These are phyloP conservation scores for Lamprotornis superbus DNA, from an alignment of 2,113 vertebrate genomes.

Conservation along the genomic window DNA sequence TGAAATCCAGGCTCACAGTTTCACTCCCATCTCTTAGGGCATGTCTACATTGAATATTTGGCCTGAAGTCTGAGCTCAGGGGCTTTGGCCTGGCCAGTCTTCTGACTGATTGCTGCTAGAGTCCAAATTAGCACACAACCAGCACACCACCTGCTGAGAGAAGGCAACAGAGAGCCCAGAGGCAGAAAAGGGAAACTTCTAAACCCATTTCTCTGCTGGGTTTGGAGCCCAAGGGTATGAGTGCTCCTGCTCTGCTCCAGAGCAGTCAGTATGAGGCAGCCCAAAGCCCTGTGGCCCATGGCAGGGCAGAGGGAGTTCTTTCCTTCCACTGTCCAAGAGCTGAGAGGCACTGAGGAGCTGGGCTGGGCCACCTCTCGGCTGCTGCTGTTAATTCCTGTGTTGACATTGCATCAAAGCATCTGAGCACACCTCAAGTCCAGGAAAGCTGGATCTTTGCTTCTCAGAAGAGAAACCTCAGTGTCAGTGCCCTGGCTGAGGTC, in stretches of 20 bases:
- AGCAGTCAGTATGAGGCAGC: background rate
- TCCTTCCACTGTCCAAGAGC: background rate
- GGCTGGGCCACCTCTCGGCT: background rate
- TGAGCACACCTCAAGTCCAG: background rate
- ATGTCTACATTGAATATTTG: background rate
- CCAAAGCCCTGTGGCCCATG: rapidly evolving
- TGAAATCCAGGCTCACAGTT: background rate
- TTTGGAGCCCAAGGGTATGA: background rate
- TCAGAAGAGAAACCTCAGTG: constrained; percentile 22
- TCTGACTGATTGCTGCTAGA: background rate
- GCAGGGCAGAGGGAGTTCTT: background rate
- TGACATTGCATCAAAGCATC: background rate
- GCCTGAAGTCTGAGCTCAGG: background rate
- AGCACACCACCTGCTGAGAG: background rate
- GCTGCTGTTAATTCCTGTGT: background rate
- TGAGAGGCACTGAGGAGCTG: background rate
- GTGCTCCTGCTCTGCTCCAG: background rate
- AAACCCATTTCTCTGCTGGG: background rate
- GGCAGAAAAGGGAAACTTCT: background rate
- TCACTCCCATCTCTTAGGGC: background rate
- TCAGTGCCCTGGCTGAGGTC: constrained; percentile 17
- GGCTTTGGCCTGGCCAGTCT: background rate
- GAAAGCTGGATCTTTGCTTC: background rate
- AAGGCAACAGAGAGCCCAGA: background rate
- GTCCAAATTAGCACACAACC: background rate